A percentile compares a stretch with the other conserved stretches of the same genome.
Conservation (phyloP, 1,140 invertebrate genomes). For the Papilio xuthus region DNA sequence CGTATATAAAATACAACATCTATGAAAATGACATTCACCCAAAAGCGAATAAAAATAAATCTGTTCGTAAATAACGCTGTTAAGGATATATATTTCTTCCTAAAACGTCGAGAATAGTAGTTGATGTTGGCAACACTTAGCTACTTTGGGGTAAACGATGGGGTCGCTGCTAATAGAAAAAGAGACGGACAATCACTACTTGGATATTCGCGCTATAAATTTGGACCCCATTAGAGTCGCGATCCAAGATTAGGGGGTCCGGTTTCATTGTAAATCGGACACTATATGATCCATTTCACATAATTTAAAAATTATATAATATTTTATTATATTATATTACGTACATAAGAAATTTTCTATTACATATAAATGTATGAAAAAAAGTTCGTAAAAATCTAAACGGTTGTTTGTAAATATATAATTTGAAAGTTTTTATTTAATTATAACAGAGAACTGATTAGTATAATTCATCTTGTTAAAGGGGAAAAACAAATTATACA, state of each 20-base stretch:
- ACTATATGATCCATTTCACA: neutral
- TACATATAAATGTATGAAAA: neutral
- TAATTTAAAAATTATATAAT: neutral
- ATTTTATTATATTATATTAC: too few species aligned
- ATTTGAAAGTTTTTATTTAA: conserved; percentile 16
- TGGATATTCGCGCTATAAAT: conserved; percentile 25
- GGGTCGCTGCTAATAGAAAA: conserved; percentile 47
- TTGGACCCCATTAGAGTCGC: conserved; percentile 21
- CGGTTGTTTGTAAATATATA: neutral
- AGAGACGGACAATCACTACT: conserved; percentile 40
- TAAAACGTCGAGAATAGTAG: conserved; percentile 48
- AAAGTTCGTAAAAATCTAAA: neutral
- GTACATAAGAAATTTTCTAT: neutral
- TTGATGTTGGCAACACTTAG: conserved; percentile 56
- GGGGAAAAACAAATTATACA: neutral
- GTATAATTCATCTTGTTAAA: conserved; percentile 33
- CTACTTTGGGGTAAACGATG: conserved; percentile 48
- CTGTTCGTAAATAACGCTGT: conserved; percentile 50
- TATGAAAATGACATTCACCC: conserved; percentile 29
- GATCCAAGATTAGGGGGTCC: neutral
- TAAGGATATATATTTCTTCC: conserved; percentile 52
- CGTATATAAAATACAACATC: conserved; percentile 48
- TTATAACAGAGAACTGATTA: conserved; percentile 29
- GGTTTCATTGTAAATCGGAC: neutral
- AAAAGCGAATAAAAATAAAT: conserved; percentile 49